Evolutionary conservation across 1,140 invertebrate species (phyloP).

Genomic region (Elysia chlorotica): DNA sequence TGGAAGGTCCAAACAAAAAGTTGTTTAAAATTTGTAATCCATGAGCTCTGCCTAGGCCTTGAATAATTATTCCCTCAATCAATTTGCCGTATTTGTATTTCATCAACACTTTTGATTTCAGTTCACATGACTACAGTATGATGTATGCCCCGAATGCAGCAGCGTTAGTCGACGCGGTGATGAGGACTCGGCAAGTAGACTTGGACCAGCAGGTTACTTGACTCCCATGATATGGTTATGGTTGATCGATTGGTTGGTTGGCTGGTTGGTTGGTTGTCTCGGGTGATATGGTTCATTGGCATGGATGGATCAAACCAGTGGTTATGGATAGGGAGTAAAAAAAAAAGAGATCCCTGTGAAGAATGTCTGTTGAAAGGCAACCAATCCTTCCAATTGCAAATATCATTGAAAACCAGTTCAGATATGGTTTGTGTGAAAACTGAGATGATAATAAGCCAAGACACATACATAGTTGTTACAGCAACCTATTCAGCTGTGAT

Average conservation of each 20-base stretch:
- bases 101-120: background rate
- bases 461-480: background rate
- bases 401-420: background rate
- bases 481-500: background rate
- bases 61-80: background rate
- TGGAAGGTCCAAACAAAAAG: background rate
- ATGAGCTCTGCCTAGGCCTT: background rate
- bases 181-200: conserved; percentile 7
- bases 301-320: no score
- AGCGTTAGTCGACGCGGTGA: background rate
- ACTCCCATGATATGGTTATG: conserved; percentile 13
- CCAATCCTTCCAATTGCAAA: background rate
- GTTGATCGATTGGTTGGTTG: no score
- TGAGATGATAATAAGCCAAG: background rate
- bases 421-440: background rate
- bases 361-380: background rate
- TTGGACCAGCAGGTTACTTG: conserved; percentile 15
- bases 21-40: background rate
- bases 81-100: background rate
- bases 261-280: background rate
- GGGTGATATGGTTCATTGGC: no score
- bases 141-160: no score
- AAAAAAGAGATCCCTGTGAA: background rate
- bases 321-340: no score
- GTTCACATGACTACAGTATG: no score